Base-by-base conservation (phyloP, 2,888 invertebrate species). In the Lasioglossum vierecki region DNA sequence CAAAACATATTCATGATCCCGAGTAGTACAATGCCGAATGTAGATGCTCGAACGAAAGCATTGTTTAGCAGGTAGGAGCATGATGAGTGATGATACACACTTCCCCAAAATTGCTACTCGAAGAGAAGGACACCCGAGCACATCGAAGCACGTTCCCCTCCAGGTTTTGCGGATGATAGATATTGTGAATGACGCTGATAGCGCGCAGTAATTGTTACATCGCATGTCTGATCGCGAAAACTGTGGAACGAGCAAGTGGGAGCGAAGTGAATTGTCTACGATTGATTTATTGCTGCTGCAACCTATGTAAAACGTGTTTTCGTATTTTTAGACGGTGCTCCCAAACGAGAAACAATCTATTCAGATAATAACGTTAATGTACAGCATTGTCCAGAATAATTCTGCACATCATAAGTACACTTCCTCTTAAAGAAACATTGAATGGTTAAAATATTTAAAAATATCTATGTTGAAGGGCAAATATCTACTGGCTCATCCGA, bases 131-230 rank as follows among this genome's bases (percentile, higher is more conserved):
- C 81, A 80, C 63, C 73, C 76, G 81, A 79, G 80, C 84, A 86
- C 84, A 87, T 83, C 71, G 79, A 49, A 78, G 79, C 77, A 77
- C 77, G 84, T 88, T 87, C 87, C 82, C 87, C 89, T 92, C 89
- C 86, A 72, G 85, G 85, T 76, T 85, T 88, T 74, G 79, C 82
- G 87, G 83, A 84, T 88, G 90, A 90, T 92, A 90, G 91, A 92
- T 92, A 92, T 92, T 91, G 87, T 76, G 91, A 91, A 88, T 88
- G 91, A 92, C 90, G 86, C 90, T 82, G 88, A 86, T 84, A 87
- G 92, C 89, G 89, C 87, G 82, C 89, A 89, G 92, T 93, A 93
- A 93, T 94, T 93, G 94, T 93, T 93, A 93, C 92, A 93, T 93
- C 91, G 93, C 93, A 92, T 94, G 93, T 93, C 92, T 91, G 93